Percentiles rank a stretch among this genome's conserved stretches.
Evolutionary conservation across 2,113 vertebrate species (phyloP).

Genomic region (Lophochroa leadbeateri): DNA sequence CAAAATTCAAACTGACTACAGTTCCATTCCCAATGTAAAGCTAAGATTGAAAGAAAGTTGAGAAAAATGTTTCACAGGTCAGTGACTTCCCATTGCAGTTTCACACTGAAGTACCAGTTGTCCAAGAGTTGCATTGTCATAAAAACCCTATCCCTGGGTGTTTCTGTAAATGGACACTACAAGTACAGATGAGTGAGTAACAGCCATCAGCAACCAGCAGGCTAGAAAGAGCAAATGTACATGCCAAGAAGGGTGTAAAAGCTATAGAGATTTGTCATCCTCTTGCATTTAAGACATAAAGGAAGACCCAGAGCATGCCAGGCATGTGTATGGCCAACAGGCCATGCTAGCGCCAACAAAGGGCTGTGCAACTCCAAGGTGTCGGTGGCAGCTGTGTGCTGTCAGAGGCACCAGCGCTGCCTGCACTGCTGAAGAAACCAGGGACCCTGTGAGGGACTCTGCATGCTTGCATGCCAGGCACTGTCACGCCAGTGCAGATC

Average conservation of each 20-base stretch:
- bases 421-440: rapidly evolving
- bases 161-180: background rate
- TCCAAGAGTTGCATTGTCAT: background rate
- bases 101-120: background rate
- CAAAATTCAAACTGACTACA: background rate
- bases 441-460: rapidly evolving
- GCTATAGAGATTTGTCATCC: background rate
- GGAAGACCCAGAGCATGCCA: background rate
- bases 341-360: rapidly evolving
- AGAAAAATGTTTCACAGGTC: background rate
- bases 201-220: background rate
- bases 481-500: background rate
- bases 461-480: background rate
- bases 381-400: rapidly evolving
- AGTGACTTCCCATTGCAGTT: background rate
- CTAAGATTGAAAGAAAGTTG: background rate
- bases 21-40: background rate
- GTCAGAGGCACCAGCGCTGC: background rate
- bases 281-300: background rate
- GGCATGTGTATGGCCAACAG: background rate
- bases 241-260: background rate
- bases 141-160: background rate
- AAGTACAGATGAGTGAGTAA: background rate
- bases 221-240: background rate
- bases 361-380: rapidly evolving